Evolutionary conservation across 2,113 vertebrate genomes (phyloP), one percentile per base, ranked within the genome.

Genomic region (Colossoma macropomum): DNA sequence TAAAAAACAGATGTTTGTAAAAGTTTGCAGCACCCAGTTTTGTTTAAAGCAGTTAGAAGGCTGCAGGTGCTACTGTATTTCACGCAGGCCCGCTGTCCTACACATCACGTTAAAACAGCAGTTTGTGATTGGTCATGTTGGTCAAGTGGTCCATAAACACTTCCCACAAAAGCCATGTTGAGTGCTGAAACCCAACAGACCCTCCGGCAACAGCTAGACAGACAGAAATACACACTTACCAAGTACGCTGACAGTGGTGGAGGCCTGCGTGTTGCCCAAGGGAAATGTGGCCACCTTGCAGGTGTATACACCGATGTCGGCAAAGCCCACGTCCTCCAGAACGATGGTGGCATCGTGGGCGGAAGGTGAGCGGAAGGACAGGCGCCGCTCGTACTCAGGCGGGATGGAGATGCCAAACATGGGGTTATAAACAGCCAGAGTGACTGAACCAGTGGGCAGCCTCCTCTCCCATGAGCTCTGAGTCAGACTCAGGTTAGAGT

Each of bases 211-310:
- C 16, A 17, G 50, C 50, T 52, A 52, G 50, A 63, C 34, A 73
- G 19, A 73, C 4, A 72, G 54, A 73, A 60, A 11, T 10, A 10
- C 54, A 15, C 16, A 19, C 59, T 89, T 94, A 99, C 98, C 97
- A 19, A 98, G 91, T 63, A 99, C 96, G 84, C 91, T 96, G 89
- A 99, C 94, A 3, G 92, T 95, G 84, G 96, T 97, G 83, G 97
- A 94, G 2, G 96, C 95, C 60, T 98, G 96, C 1, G 94, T 93
- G 93, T 97, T 97, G 90, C 98, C 98, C 90, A 97, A 93, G 4
- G 98, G 98, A 91, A 99, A 99, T 9, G 97, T 99, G 79, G 95
- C 96, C 76, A 96, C 97, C 90, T 98, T 98, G 91, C 98, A 99
- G 91, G 97, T 93, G 79, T 99, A 99, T 72, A 96, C 93, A 86